phyloP scores from a whole-genome alignment of 1,140 invertebrate genomes.

The Triops cancriformis region DNA sequence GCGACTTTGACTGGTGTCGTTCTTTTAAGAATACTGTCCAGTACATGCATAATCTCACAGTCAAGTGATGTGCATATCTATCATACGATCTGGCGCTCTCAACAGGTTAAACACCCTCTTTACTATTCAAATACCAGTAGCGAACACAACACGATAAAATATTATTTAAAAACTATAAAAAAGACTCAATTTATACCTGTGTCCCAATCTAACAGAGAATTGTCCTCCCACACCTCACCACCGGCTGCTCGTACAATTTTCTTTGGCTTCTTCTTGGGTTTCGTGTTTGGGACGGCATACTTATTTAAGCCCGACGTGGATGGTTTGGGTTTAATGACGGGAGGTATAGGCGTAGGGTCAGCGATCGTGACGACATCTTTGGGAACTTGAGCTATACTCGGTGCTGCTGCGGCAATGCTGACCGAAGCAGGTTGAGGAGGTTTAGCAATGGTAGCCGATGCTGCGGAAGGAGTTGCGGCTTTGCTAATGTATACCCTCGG shows the following conservation, averaged over 20 bases:
- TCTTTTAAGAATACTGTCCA: no score
- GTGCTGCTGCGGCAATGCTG: background rate
- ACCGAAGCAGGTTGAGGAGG: background rate
- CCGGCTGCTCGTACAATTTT: constrained; percentile 80
- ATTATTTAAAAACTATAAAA: constrained; percentile 25
- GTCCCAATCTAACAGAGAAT: constrained; percentile 82
- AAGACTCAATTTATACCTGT: constrained; percentile 47
- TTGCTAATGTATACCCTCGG: constrained; percentile 29
- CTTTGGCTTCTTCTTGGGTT: constrained; percentile 59
- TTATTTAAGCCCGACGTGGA: constrained; percentile 32
- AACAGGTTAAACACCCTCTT: no score
- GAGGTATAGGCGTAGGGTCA: constrained; percentile 46
- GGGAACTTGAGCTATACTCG: constrained; percentile 34
- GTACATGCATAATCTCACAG: no score
- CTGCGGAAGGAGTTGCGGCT: constrained; percentile 26
- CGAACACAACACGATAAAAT: no score
- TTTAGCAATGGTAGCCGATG: constrained; percentile 26
- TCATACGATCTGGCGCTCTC: no score
- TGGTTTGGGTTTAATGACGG: constrained; percentile 33
- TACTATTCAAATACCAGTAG: no score
- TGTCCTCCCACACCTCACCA: constrained; percentile 89
- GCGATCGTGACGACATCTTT: constrained; percentile 33
- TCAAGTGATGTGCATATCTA: no score
- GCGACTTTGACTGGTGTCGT: no score
- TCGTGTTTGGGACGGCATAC: constrained; percentile 34